Conservation (phyloP, 2,797 vertebrate species). For the Takifugu rubripes region DNA sequence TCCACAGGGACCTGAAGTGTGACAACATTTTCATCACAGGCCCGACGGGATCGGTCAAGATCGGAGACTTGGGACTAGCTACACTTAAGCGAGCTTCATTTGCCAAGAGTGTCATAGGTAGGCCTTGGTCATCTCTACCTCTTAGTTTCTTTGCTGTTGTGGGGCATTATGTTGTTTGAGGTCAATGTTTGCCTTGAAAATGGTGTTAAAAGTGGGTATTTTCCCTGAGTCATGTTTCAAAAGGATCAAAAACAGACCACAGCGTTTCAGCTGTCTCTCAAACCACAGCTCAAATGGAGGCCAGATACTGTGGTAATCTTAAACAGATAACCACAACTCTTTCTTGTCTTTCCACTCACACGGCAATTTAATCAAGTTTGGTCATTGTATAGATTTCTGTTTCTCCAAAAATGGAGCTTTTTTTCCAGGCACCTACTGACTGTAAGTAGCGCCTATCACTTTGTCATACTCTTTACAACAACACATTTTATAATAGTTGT, state of each 20-base stretch:
- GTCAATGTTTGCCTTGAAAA: conserved; percentile 29
- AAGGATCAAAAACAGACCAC: conserved; percentile 85
- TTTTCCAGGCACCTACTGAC: conserved; percentile 78
- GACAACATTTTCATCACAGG: conserved; percentile 99
- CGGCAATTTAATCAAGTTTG: conserved; percentile 55
- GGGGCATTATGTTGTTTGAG: conserved; percentile 30
- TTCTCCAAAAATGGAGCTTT: conserved; percentile 63
- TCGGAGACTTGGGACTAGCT: conserved; percentile 95
- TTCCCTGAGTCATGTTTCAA: conserved; percentile 70
- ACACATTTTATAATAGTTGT: conserved; percentile 66
- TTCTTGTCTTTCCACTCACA: conserved; percentile 47
- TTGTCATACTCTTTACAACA: conserved; percentile 64
- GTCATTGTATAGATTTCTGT: conserved; percentile 65
- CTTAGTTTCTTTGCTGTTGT: conserved; percentile 25
- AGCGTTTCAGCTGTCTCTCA: conserved; percentile 82
- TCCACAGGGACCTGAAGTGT: conserved; percentile 96
- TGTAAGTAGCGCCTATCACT: conserved; percentile 76
- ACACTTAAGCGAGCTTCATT: conserved; percentile 96
- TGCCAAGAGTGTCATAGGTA: conserved; percentile 99
- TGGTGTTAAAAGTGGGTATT: conserved; percentile 35
- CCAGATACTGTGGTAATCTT: conserved; percentile 63
- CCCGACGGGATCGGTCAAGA: conserved; percentile 98
- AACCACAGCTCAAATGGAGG: conserved; percentile 80
- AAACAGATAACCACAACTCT: conserved; percentile 62
- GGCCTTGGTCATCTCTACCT: conserved; percentile 57